Conservation (phyloP, 2,113 vertebrate genomes). For the Thalassoma bifasciatum region DNA sequence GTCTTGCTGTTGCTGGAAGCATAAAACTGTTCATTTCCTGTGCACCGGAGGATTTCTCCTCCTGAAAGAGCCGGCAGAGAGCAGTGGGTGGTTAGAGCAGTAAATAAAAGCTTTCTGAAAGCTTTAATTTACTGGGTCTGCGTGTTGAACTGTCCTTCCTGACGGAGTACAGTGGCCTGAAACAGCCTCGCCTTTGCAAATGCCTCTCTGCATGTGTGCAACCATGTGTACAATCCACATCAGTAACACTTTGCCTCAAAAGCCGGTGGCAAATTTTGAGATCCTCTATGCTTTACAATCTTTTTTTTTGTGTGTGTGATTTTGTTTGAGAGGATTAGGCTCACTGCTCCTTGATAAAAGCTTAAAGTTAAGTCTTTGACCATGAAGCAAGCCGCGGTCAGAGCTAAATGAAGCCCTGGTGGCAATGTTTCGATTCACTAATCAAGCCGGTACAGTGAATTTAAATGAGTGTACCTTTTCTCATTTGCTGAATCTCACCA, state of each 20-base stretch:
- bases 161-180: background rate
- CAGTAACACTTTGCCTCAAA: conserved; percentile 1
- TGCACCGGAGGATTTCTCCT: conserved; percentile 24
- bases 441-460: conserved; percentile 30
- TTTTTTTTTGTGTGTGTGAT: background rate
- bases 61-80: conserved; percentile 19
- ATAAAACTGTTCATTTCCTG: conserved; percentile 36
- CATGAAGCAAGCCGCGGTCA: conserved; percentile 12
- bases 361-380: conserved; percentile 31
- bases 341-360: conserved; percentile 23
- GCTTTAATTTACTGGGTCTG: conserved; percentile 18
- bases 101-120: conserved; percentile 33
- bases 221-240: conserved; percentile 1
- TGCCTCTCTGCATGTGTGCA: conserved; percentile 16
- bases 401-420: conserved; percentile 15
- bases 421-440: conserved; percentile 22
- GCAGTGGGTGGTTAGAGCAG: conserved; percentile 23
- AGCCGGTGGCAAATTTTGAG: conserved; percentile 6
- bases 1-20: conserved; percentile 1
- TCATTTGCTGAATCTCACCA: background rate
- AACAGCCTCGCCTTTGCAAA: conserved; percentile 26
- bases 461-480: conserved; percentile 16
- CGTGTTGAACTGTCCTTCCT: conserved; percentile 18
- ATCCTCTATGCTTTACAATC: background rate
- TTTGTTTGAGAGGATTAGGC: conserved; percentile 13